Percentiles rank a stretch among this genome's conserved stretches.
These are phyloP conservation scores for Hyppa rectilinea DNA, from an alignment of 2,888 invertebrate species.

Conservation along the genomic window DNA sequence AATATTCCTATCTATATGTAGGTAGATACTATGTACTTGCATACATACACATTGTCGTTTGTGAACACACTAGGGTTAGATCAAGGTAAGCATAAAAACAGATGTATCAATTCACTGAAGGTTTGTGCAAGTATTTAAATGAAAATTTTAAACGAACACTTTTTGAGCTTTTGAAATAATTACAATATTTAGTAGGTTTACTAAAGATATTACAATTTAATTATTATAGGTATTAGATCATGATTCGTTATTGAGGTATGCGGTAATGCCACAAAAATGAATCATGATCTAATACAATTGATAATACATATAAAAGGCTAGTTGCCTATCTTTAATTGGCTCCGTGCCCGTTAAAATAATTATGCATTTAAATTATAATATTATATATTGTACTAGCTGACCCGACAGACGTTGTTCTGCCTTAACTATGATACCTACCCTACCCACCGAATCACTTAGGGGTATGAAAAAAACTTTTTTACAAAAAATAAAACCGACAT, in stretches of 20 bases:
- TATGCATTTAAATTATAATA: constrained; percentile 26
- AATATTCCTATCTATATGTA: constrained; percentile 55
- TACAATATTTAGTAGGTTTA: constrained; percentile 6
- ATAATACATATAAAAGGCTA: not conserved
- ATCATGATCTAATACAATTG: too few species aligned
- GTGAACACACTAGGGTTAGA: constrained; percentile 8
- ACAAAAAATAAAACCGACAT: too few species aligned
- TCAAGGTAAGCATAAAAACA: not conserved
- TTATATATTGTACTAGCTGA: too few species aligned
- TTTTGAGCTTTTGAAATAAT: not conserved
- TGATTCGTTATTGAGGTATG: not conserved
- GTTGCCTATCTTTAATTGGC: constrained; percentile 7
- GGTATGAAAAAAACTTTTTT: too few species aligned
- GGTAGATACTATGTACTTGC: not conserved
- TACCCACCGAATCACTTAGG: too few species aligned
- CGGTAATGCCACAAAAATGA: too few species aligned
- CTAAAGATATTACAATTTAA: constrained; percentile 1
- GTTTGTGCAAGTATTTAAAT: constrained; percentile 4
- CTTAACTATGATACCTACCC: too few species aligned
- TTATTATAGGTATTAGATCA: constrained; percentile 4
- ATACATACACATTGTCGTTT: constrained; percentile 30
- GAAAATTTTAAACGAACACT: not conserved
- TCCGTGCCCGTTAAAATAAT: not conserved
- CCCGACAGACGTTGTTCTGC: too few species aligned
- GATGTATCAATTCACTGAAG: constrained; percentile 1